Evolutionary conservation across 2,113 vertebrate species (phyloP).

Genomic region (Meleagris gallopavo): DNA sequence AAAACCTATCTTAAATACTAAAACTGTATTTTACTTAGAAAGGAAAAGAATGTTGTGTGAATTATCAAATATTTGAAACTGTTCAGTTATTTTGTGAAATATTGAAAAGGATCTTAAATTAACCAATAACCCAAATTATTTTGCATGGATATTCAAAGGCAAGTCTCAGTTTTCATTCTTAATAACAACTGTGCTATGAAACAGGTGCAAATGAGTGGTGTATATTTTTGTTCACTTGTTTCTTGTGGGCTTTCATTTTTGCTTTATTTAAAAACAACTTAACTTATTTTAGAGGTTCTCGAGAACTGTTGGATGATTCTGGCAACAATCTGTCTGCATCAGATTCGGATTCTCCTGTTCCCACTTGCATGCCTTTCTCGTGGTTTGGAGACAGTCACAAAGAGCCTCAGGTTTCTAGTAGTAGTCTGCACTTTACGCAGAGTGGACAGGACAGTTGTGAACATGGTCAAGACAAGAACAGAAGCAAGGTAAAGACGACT

Average conservation of each 20-base stretch:
- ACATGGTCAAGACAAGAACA: constrained; percentile 82
- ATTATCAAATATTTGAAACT: neutral
- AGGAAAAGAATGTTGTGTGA: neutral
- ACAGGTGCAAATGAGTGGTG: neutral
- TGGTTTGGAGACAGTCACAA: constrained; percentile 92
- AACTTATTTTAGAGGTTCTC: constrained; percentile 82
- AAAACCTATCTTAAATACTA: neutral
- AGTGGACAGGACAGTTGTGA: constrained; percentile 78
- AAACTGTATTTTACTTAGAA: neutral
- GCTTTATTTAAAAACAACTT: neutral
- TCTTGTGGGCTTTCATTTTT: rapidly evolving
- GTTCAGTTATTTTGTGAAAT: neutral
- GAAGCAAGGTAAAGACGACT: constrained; percentile 82
- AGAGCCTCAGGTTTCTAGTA: constrained; percentile 84
- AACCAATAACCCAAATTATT: neutral
- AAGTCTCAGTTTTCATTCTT: neutral
- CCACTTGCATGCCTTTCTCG: constrained; percentile 93
- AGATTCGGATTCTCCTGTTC: constrained; percentile 89
- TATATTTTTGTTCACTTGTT: neutral
- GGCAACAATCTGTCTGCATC: constrained; percentile 87
- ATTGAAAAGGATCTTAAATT: neutral
- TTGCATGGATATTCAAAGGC: neutral
- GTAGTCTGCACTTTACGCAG: constrained; percentile 79
- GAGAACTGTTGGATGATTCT: constrained; percentile 88
- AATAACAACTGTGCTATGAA: neutral